phyloP scores from a whole-genome alignment of 30 jellyfish, hydroid and myxozoan species.

The Aurelia aurita complex sp. Pacific region DNA sequence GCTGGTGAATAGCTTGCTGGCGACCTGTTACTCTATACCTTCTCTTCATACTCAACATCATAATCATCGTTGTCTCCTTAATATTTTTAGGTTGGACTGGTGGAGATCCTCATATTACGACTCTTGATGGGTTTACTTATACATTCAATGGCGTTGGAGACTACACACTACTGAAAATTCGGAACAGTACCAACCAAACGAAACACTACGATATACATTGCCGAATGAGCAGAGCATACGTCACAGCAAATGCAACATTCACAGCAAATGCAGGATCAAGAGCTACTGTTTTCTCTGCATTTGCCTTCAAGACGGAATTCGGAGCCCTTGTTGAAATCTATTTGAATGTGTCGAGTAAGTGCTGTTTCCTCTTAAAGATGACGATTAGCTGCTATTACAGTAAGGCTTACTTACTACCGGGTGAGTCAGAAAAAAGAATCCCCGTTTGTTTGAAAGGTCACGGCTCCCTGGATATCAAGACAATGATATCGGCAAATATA shows the following conservation, averaged over 20 bases:
- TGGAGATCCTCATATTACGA: slow-evolving; percentile 73
- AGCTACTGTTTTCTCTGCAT: slow-evolving; percentile 70
- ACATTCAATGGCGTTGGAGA: slow-evolving; percentile 80
- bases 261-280: neutral
- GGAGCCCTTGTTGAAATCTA: slow-evolving; percentile 60
- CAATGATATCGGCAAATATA: too few species aligned
- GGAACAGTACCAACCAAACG: slow-evolving; percentile 12
- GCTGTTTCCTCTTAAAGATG: neutral
- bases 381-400: neutral
- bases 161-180: slow-evolving; percentile 5
- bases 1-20: too few species aligned
- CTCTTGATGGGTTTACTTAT: slow-evolving; percentile 61
- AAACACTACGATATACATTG: slow-evolving; percentile 5
- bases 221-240: slow-evolving; percentile 55
- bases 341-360: slow-evolving; percentile 45
- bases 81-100: slow-evolving; percentile 20
- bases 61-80: too few species aligned
- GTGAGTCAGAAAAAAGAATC: too few species aligned
- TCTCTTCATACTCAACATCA: too few species aligned
- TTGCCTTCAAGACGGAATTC: slow-evolving; percentile 32
- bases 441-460: too few species aligned
- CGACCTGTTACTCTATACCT: too few species aligned
- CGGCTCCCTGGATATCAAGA: too few species aligned
- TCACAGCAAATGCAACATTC: neutral
- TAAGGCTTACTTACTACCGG: neutral